phyloP scores from a whole-genome alignment of 2,113 vertebrate species.

The human (Homo sapiens) region DNA sequence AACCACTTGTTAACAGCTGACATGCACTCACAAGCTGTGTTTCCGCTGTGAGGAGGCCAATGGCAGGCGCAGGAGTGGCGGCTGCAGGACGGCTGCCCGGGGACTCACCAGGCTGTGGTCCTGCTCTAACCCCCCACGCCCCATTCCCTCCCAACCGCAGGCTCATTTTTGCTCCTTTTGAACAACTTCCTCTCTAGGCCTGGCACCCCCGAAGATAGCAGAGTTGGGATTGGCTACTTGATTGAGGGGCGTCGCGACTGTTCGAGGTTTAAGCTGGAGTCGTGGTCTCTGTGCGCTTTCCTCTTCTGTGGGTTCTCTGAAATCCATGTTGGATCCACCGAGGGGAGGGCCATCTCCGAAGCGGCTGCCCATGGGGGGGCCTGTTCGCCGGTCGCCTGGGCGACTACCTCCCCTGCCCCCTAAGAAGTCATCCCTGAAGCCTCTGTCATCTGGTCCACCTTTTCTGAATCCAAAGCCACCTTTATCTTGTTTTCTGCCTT shows the following conservation, averaged over 20 bases:
- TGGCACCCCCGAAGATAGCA: slow-evolving; percentile 98
- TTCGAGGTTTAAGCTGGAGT: slow-evolving; percentile 98
- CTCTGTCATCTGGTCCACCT: too few relatives aligned
- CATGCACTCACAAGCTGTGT: slow-evolving; percentile 94
- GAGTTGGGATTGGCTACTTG: slow-evolving; percentile 99
- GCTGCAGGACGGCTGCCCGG: slow-evolving; percentile 84
- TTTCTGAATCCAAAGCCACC: too few relatives aligned
- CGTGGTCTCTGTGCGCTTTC: slow-evolving; percentile 96
- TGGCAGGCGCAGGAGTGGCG: slow-evolving; percentile 88
- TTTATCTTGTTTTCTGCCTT: too few relatives aligned
- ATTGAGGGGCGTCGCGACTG: slow-evolving; percentile 95
- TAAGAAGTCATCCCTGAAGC: slow-evolving; percentile 94
- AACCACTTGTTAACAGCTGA: slow-evolving; percentile 93
- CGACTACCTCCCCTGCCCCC: slow-evolving; percentile 92
- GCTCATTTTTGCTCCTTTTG: slow-evolving; percentile 91
- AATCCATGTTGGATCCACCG: slow-evolving; percentile 91
- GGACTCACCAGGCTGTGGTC: slow-evolving; percentile 81
- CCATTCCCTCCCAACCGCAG: slow-evolving; percentile 78
- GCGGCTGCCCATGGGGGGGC: slow-evolving; percentile 86
- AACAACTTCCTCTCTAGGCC: slow-evolving; percentile 97
- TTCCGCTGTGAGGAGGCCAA: slow-evolving; percentile 85
- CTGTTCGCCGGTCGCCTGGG: slow-evolving; percentile 91
- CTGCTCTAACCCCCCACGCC: slow-evolving; percentile 74
- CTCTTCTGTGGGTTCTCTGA: slow-evolving; percentile 99
- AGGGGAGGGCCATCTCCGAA: slow-evolving; percentile 94